Evolutionary conservation across 2,888 invertebrate species (phyloP).

Genomic region (Phanerotoma sp.): DNA sequence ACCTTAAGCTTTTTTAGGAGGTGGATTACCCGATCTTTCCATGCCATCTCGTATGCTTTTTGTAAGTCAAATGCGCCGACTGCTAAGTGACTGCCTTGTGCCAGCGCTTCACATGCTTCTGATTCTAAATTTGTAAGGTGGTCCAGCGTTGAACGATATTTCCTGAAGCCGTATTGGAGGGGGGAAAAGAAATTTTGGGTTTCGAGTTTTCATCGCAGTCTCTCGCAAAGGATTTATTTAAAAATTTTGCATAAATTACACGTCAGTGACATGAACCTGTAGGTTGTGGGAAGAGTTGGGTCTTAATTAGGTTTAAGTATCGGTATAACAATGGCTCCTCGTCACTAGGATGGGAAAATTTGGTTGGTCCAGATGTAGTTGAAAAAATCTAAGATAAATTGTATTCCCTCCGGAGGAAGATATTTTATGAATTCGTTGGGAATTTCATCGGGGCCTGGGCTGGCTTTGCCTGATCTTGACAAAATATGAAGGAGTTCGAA

Average conservation of each 20-base stretch:
- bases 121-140: neutral
- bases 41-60: neutral
- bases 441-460: neutral
- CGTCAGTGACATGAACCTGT: neutral
- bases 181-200: neutral
- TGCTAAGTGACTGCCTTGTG: neutral
- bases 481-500: too few species aligned
- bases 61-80: neutral
- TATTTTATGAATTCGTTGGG: neutral
- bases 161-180: neutral
- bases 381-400: neutral
- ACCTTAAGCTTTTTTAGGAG: neutral
- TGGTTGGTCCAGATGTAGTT: neutral
- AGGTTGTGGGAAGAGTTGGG: neutral
- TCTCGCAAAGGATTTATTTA: neutral
- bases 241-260: neutral
- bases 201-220: neutral
- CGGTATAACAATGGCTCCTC: neutral
- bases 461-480: too few species aligned
- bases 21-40: neutral
- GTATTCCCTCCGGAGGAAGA: neutral
- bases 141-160: neutral
- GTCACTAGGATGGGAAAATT: neutral
- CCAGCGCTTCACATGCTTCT: neutral
- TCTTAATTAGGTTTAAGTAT: neutral